Base-by-base conservation (phyloP, 2,888 invertebrate species). In the Brenthis daphne region DNA sequence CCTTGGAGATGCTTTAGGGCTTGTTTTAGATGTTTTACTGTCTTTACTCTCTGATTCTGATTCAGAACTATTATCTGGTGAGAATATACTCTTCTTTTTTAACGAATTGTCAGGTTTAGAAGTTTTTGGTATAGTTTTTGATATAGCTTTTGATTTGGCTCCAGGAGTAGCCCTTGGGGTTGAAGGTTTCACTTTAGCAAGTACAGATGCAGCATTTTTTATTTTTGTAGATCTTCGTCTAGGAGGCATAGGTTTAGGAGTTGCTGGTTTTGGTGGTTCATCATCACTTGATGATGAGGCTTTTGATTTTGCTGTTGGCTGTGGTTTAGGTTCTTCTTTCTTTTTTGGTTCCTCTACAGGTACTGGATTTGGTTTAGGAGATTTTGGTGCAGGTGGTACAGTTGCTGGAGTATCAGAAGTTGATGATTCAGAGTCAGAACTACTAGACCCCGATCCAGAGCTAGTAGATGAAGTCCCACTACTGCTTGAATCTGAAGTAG, bases 71-170 rank as follows among this genome's bases (percentile, higher is more conserved):
- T 96, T 96, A 76, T 96, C 96, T 0, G 97, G 96, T 65, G 97
- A 97, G 79, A 97, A 97, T 79, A 97, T 97, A 79, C 96, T 96
- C 82, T 96, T 96, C 83, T 95, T 96, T 80, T 96, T 96, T 56
- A 85, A 80, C 2, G 84, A 83, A 2, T 83, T 75, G 67, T 82
- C 76, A 67, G 85, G 80, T 24, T 76, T 72, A 48, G 79, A 73
- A 0, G 87, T 75, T 80, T 93, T 93, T 24, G 84, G 79, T 50
- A 85, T 77, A 0, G 90, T 83, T 84, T 93, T 94, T 1, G 86
- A 76, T 24, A 83, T 78, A 1, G 87, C 85, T 71, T 87, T 91
- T 0, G 89, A 88, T 55, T 92, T 92, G 77, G 92, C 93, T 0
- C 92, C 93, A 2, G 85, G 77, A 1, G 86, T 76, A 1, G 82